Base-by-base conservation (phyloP, 2,888 invertebrate genomes). In the Drosophila subsilvestris region DNA sequence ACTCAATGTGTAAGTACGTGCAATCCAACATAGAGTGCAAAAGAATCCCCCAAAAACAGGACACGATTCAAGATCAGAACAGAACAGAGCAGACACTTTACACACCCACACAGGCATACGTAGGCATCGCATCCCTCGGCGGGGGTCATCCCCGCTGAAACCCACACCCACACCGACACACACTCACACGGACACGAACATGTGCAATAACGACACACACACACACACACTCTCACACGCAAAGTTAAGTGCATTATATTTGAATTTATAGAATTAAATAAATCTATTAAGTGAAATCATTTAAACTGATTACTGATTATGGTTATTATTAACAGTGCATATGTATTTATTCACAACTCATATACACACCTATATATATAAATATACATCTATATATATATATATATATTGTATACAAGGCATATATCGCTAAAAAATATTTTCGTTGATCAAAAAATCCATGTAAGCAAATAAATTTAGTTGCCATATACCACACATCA, bases 221-320 rank as follows among this genome's bases (percentile, higher is more conserved):
- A 53, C 51, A 61, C 55, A 56, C 49, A 69, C 49, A 65, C 50
- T 59, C 65, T 74, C 50, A 63, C 56, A 76, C 84, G 79, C 85
- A 84, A 87, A 84, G 76, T 88, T 88, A 88, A 84, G 89, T 88
- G 88, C 84, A 88, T 84, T 84, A 88, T 85, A 85, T 85, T 84
- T 84, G 83, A 83, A 83, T 88, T 83, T 83, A 83, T 88, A 83
- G 83, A 83, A 69, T 86, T 88, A 74, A 66, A 57, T 48, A 59
- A 61, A 61, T 68, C 51, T 78, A 86, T 84, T 80, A 78, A 86
- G 79, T 78, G 74, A 78, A 48, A 83, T 88, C 75, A 86, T 79
- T 88, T 81, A 76, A 87, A 82, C 81, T 77, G 79, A 89, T 80
- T 78, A 80, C 75, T 80, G 77, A 76, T 74, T 74, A 67, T 51